Conservation (phyloP, 1,140 invertebrate genomes). For the Lordiphosa collinella region DNA sequence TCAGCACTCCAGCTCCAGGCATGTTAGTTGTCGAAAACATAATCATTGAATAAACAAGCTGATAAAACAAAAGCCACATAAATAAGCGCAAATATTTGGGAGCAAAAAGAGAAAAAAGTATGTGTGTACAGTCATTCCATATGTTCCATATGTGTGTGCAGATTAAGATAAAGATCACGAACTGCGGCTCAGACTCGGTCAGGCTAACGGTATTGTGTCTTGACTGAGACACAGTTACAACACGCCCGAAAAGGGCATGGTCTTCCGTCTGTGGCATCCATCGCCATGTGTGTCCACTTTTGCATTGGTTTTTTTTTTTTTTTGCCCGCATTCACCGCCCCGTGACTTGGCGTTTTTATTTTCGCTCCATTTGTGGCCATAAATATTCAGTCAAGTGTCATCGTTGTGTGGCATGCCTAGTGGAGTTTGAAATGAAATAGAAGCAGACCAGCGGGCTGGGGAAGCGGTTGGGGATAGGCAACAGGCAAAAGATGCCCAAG, state of each 20-base stretch:
- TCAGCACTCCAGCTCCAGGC: conserved; percentile 16
- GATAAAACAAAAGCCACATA: conserved; percentile 73
- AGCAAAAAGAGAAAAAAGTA: conserved; percentile 19
- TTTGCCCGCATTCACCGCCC: conserved; percentile 26
- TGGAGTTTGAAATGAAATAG: conserved; percentile 76
- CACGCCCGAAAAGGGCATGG: conserved; percentile 65
- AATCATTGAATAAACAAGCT: conserved; percentile 69
- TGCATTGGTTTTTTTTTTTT: conserved; percentile 1
- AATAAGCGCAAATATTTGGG: conserved; percentile 68
- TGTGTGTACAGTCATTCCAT: conserved; percentile 10
- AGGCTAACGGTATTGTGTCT: conserved; percentile 58
- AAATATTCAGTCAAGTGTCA: conserved; percentile 78
- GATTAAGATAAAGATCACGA: conserved; percentile 63
- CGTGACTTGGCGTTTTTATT: conserved; percentile 76
- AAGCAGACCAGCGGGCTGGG: conserved; percentile 27
- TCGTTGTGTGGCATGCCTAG: conserved; percentile 68
- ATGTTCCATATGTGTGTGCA: conserved; percentile 46
- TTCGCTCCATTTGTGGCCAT: conserved; percentile 76
- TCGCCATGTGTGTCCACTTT: conserved; percentile 54
- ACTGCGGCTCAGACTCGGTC: conserved; percentile 32
- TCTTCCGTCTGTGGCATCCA: conserved; percentile 6
- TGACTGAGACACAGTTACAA: conserved; percentile 34
- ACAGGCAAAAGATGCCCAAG: not conserved
- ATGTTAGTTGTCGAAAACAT: conserved; percentile 25
- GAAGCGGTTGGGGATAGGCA: not conserved